Base-by-base conservation (phyloP, 2,113 vertebrate species). In the Synchiropus splendidus region DNA sequence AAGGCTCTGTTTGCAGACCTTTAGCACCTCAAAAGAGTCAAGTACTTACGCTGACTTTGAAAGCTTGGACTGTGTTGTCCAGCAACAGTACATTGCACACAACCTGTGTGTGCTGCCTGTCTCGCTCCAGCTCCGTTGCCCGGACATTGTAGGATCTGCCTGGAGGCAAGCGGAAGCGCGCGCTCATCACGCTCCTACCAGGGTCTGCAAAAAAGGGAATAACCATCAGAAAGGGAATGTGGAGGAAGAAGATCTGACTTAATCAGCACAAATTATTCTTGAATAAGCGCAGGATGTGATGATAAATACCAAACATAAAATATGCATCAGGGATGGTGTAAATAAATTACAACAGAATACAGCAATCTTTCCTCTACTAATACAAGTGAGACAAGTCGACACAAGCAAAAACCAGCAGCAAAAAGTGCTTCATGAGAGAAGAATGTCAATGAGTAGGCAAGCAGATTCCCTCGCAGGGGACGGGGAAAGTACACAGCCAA, bases 81-180 rank as follows among this genome's bases (percentile, higher is more conserved):
- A 99, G 83, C 72, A 99, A 90, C 81, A 96, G 79, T 65, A 97
- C 9, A 81, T 92, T 93, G 86, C 94, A 99, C 87, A 96, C 87
- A 86, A 97, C 91, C 79, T 97, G 92, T 44, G 91, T 91, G 81
- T 94, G 92, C 85, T 93, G 93, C 85, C 92, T 88, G 83, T 99
- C 95, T 76, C 95, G 87, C 86, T 93, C 95, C 93, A 97, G 88
- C 86, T 99, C 95, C 75, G 92, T 94, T 63, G 92, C 90, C 86
- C 92, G 93, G 67, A 99, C 95, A 99, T 99, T 98, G 90, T 97
- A 99, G 88, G 92, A 95, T 97, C 92, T 97, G 91, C 94, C 94
- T 89, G 95, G 86, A 88, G 95, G 95, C 91, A 97, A 95, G 80
- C 91, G 95, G 88, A 99, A 98, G 87, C 90, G 94, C 85, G 93